Percentiles rank a stretch among this genome's conserved stretches.
These are phyloP conservation scores for Lasioglossum malachurum DNA, from an alignment of 2,888 invertebrate species.

Conservation along the genomic window DNA sequence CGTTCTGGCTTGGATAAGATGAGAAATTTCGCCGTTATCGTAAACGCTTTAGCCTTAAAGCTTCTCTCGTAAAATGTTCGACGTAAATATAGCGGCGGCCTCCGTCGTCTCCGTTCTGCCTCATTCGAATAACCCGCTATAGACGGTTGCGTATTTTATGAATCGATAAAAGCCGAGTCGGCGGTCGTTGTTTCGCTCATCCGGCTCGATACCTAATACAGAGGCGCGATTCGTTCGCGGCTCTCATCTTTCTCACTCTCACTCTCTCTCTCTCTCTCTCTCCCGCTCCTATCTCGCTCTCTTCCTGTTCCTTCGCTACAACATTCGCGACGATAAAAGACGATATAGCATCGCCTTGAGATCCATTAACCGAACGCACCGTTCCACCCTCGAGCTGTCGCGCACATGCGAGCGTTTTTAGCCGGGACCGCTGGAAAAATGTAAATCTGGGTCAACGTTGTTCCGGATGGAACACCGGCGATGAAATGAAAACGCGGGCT, in stretches of 20 bases:
- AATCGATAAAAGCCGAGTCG: conserved; percentile 40
- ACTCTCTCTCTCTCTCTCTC: not conserved
- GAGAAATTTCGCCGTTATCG: conserved; percentile 43
- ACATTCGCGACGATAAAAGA: conserved; percentile 42
- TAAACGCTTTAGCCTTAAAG: conserved; percentile 34
- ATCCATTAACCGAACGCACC: conserved; percentile 35
- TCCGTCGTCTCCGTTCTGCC: not conserved
- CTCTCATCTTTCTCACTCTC: not conserved
- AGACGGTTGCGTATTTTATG: conserved; percentile 10
- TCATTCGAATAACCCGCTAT: conserved; percentile 17
- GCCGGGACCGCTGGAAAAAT: conserved; percentile 45
- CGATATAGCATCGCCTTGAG: conserved; percentile 31
- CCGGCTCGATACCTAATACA: conserved; percentile 25
- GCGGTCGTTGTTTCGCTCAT: conserved; percentile 30
- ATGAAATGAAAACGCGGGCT: conserved; percentile 36
- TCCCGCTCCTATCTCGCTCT: no score
- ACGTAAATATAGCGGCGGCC: conserved; percentile 14
- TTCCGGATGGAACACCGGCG: conserved; percentile 44
- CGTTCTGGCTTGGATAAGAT: conserved; percentile 14
- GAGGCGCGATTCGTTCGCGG: conserved; percentile 26
- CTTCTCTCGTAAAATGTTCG: conserved; percentile 17
- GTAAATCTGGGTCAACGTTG: conserved; percentile 60
- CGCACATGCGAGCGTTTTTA: conserved; percentile 44
- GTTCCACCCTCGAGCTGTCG: conserved; percentile 19
- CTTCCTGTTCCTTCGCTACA: not conserved